Conservation (phyloP, 1,140 invertebrate species). For the Caenorhabditis remanei region DNA sequence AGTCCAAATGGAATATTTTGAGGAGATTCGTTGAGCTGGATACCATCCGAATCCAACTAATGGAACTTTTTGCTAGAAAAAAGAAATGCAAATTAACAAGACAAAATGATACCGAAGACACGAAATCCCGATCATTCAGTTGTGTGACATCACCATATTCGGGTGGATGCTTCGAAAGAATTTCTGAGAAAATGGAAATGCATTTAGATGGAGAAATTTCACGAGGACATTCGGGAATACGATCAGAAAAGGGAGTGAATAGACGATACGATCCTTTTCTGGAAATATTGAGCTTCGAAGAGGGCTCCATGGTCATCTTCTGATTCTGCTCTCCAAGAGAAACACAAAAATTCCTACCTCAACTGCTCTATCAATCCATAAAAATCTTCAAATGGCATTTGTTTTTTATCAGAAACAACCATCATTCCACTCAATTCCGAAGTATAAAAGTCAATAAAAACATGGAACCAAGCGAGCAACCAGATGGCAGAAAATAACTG, state of each 20-base stretch:
- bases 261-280: constrained; percentile 38
- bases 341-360: not conserved
- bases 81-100: no score
- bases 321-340: no score
- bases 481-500: constrained; percentile 37
- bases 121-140: constrained; percentile 28
- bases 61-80: constrained; percentile 25
- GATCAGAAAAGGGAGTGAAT: constrained; percentile 25
- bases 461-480: constrained; percentile 39
- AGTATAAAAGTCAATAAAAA: constrained; percentile 38
- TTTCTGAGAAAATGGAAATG: constrained; percentile 28
- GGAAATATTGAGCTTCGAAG: not conserved
- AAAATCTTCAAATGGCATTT: constrained; percentile 40
- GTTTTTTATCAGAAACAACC: constrained; percentile 29
- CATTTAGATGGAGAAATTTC: constrained; percentile 13
- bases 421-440: constrained; percentile 47
- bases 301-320: no score
- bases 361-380: constrained; percentile 16
- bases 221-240: constrained; percentile 32
- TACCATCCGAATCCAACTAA: constrained; percentile 36
- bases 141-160: constrained; percentile 23
- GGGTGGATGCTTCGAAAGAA: constrained; percentile 9
- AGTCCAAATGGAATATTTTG: constrained; percentile 34
- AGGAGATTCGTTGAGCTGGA: constrained; percentile 38
- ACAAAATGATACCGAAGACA: constrained; percentile 1